A percentile compares a stretch with the other conserved stretches of the same genome.
These are phyloP conservation scores for Spodoptera frugiperda DNA, from an alignment of 1,140 invertebrate genomes.

Conservation along the genomic window DNA sequence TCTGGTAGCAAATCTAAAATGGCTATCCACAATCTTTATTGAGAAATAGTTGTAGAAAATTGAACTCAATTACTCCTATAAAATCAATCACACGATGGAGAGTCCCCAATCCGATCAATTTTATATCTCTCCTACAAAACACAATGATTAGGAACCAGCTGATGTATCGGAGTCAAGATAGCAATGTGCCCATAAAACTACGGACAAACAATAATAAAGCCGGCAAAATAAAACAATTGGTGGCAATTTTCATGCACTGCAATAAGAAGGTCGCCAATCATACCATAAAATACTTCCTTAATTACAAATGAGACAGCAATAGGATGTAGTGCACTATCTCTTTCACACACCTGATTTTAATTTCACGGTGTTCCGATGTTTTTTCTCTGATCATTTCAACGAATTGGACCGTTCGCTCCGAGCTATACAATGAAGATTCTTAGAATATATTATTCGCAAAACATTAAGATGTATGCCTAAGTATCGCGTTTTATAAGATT, in stretches of 20 bases:
- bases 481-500: constrained; percentile 2
- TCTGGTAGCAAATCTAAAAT: background rate
- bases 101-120: background rate
- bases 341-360: constrained; percentile 38
- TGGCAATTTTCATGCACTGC: constrained; percentile 5
- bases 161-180: background rate
- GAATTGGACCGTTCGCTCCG: constrained; percentile 26
- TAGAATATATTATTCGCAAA: constrained; percentile 37
- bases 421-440: constrained; percentile 36
- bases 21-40: background rate
- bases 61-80: background rate
- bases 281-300: constrained; percentile 28
- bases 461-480: constrained; percentile 4
- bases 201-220: background rate
- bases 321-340: background rate
- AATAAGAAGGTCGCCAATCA: constrained; percentile 25
- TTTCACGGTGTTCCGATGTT: constrained; percentile 40
- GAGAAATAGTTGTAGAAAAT: background rate
- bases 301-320: constrained; percentile 17
- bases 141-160: background rate
- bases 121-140: background rate
- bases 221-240: constrained; percentile 38
- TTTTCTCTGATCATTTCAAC: constrained; percentile 36
- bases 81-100: background rate
- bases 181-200: constrained; percentile 29